Evolutionary conservation across 2,888 invertebrate species (phyloP), one percentile per base, ranked within the genome.

Genomic region (Mayetiola destructor): DNA sequence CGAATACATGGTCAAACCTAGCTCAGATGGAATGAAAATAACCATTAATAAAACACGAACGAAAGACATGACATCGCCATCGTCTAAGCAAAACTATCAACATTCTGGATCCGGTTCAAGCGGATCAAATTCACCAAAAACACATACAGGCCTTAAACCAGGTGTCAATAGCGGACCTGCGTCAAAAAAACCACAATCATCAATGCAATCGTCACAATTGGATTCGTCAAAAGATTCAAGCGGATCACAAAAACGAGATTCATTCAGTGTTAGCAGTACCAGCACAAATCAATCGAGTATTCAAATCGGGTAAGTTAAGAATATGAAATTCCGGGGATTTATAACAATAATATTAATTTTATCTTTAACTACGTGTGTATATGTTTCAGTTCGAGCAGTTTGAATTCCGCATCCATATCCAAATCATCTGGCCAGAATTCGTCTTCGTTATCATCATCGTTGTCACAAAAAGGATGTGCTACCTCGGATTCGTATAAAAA

Each of bases 1-100:
- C 29, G 89, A 89, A 65, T 91, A 91, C 65, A 88, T 88, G 83
- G 88, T 92, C 1, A 92, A 91, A 66, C 85, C 86, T 18, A 88
- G 89, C 66, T 67, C 69, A 54, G 90, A 90, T 64, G 90, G 90
- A 3, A 88, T 93, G 75, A 93, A 92, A 70, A 80, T 93, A 57
- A 93, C 90, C 2, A 90, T 92, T 27, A 92, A 91, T 66, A 92
- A 92, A 74, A 89, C 91, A 1, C 77, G 85, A 64, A 80, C 81
- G 21, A 85, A 86, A 66, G 85, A 86, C 58, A 79, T 79, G 0
- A 80, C 80, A 20, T 69, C 70, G 37, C 73, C 73, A 57, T 14
- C 60, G 62, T 14, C 59, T 29, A 57, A 58, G n/a, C 75, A 75
- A 14, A 70, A 72, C 53, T 74, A 75, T 61, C 75, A 75, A 59